Evolutionary conservation across 2,113 vertebrate genomes (phyloP).

Genomic region (Cacatua alba): DNA sequence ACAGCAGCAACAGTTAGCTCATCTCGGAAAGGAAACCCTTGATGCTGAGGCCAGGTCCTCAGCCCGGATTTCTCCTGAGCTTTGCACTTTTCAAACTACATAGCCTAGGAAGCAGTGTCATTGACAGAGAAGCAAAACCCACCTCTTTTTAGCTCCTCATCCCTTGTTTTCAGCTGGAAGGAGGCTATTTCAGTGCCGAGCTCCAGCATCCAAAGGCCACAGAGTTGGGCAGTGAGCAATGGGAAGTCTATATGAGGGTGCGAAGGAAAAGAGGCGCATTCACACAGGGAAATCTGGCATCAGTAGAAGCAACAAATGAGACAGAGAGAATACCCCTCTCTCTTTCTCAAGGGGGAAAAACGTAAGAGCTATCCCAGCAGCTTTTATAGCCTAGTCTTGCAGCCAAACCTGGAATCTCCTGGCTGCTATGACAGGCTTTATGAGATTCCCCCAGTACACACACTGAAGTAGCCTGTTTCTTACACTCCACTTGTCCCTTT

Average conservation of each 20-base stretch:
- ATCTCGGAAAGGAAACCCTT: constrained; percentile 34
- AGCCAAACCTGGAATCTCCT: constrained; percentile 22
- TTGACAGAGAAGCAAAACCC: neutral
- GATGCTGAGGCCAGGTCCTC: constrained; percentile 1
- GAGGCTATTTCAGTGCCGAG: neutral
- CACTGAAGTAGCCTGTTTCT: neutral
- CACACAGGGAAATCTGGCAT: neutral
- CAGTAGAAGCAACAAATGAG: neutral
- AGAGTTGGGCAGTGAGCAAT: neutral
- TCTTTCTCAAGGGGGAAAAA: neutral
- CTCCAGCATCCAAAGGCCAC: neutral
- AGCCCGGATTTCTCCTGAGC: constrained; percentile 26
- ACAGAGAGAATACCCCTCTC: neutral
- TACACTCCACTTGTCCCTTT: neutral
- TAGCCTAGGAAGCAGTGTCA: neutral
- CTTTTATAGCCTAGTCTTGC: neutral
- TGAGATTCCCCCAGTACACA: rapidly evolving
- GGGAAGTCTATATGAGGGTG: neutral
- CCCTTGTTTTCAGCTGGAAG: neutral
- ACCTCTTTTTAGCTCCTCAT: neutral
- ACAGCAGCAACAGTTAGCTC: neutral
- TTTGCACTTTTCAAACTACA: neutral
- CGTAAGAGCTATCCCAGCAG: neutral
- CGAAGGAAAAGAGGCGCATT: neutral
- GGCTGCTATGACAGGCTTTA: neutral